Conservation (phyloP, 2,888 invertebrate genomes). For the Amiota communis region DNA sequence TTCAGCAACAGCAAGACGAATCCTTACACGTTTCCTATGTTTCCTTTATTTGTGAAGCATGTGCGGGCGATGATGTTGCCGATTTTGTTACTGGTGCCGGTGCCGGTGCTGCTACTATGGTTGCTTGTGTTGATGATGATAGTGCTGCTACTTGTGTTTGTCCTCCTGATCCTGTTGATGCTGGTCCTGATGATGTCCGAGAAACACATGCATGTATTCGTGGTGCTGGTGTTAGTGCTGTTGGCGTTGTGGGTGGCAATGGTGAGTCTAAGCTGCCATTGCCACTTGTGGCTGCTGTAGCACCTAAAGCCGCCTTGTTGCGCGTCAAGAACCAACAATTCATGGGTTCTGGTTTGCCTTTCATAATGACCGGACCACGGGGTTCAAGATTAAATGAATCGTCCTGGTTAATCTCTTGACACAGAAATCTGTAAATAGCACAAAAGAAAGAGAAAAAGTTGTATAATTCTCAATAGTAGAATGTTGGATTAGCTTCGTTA, state of each 20-base stretch:
- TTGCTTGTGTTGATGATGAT: slow-evolving; percentile 19
- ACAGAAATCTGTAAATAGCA: slow-evolving; percentile 80
- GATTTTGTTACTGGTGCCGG: slow-evolving; percentile 31
- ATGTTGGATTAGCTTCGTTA: neutral
- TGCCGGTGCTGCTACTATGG: slow-evolving; percentile 5
- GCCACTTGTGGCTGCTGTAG: slow-evolving; percentile 49
- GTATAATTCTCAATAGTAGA: no score
- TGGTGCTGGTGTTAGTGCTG: slow-evolving; percentile 44
- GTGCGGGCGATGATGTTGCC: slow-evolving; percentile 37
- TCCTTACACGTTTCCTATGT: slow-evolving; percentile 66
- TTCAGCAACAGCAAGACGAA: slow-evolving; percentile 66
- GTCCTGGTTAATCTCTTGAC: slow-evolving; percentile 86
- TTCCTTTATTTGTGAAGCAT: slow-evolving; percentile 47
- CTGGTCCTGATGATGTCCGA: slow-evolving; percentile 55
- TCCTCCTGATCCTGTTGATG: slow-evolving; percentile 25
- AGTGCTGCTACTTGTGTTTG: slow-evolving; percentile 22
- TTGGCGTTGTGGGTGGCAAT: slow-evolving; percentile 55
- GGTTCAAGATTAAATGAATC: slow-evolving; percentile 88
- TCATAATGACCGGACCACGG: slow-evolving; percentile 92
- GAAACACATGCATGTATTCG: slow-evolving; percentile 52
- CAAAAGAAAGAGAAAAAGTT: slow-evolving; percentile 26
- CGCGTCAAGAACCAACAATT: slow-evolving; percentile 89
- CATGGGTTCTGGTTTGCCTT: slow-evolving; percentile 95
- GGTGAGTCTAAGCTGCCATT: slow-evolving; percentile 63
- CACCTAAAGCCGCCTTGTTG: slow-evolving; percentile 55